Conservation (phyloP, 2,113 vertebrate species). For the Catharus minimus region DNA sequence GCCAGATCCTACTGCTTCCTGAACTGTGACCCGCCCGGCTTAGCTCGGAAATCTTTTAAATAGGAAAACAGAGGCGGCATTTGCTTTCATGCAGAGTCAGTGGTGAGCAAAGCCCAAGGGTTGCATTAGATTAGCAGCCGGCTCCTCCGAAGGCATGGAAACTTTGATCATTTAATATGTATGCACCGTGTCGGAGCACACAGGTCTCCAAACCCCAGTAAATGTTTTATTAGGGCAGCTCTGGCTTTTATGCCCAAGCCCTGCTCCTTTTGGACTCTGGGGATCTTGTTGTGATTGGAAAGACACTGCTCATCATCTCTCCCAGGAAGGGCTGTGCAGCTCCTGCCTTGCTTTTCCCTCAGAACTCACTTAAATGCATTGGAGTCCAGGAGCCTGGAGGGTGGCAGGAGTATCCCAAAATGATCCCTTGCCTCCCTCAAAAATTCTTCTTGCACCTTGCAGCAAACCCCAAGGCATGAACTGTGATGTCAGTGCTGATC, state of each 20-base stretch:
- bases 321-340: not conserved
- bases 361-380: accelerated
- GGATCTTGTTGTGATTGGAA: not conserved
- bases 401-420: not conserved
- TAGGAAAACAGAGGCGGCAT: not conserved
- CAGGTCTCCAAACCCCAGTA: constrained; percentile 6
- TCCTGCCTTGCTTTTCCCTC: not conserved
- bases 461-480: not conserved
- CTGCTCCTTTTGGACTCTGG: not conserved
- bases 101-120: constrained; percentile 47
- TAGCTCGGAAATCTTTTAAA: constrained; percentile 38
- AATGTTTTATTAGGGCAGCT: constrained; percentile 40
- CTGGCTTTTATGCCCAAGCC: not conserved
- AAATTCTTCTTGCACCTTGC: not conserved
- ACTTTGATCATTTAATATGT: not conserved
- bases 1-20: not conserved
- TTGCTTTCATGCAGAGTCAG: constrained; percentile 27
- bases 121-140: not conserved
- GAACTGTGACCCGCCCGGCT: not conserved
- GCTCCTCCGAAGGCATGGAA: not conserved
- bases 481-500: not conserved
- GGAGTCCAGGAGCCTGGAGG: not conserved
- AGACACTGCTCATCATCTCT: not conserved
- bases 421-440: not conserved
- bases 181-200: not conserved